Base-by-base conservation (phyloP, 2,888 invertebrate genomes). In the Crioceris asparagi region DNA sequence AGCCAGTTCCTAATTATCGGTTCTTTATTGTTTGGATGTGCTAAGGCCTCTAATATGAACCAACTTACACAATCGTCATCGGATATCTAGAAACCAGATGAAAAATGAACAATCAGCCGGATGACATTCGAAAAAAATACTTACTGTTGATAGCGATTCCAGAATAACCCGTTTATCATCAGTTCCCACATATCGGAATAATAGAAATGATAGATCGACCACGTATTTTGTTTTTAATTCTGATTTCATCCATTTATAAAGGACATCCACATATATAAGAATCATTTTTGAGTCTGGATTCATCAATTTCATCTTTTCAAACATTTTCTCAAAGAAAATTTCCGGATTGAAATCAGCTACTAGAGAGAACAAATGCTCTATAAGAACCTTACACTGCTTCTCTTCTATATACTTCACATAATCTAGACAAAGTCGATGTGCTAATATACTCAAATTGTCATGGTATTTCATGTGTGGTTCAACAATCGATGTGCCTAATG, bases 171-270 rank as follows among this genome's bases (percentile, higher is more conserved):
- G 61, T 51, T 75, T 75, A 34, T 77, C 72, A 0, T 61, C 59
- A 21, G 69, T 65, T 15, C 61, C 57, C 47, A 80, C 56, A 45
- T 75, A 70, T 19, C 65, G 64, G 40, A 79, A 54, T 32, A 79
- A 53, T 39, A 73, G 64, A 56, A 84, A 82, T 31, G 77, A 63
- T 8, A 83, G 62, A 50, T 79, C 74, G 2, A 80, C 64, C 2
- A 78, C 62, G 19, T 69, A 56, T 44, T 70, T 69, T 25, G 70
- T 68, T 14, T 71, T 63, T 47, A 72, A 69, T 1, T 65, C 56
- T 32, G 70, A 68, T 1, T 61, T 48, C 34, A 79, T 59, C 75
- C 78, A 77, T 1, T 45, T 49, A 15, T 59, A 55, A 17, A 61
- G 47, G 16, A 58, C 40, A 33, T 55, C 47, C 21, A 47, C 38